phyloP scores from a whole-genome alignment of 2,797 vertebrate species.

The Heterohyrax brucei region DNA sequence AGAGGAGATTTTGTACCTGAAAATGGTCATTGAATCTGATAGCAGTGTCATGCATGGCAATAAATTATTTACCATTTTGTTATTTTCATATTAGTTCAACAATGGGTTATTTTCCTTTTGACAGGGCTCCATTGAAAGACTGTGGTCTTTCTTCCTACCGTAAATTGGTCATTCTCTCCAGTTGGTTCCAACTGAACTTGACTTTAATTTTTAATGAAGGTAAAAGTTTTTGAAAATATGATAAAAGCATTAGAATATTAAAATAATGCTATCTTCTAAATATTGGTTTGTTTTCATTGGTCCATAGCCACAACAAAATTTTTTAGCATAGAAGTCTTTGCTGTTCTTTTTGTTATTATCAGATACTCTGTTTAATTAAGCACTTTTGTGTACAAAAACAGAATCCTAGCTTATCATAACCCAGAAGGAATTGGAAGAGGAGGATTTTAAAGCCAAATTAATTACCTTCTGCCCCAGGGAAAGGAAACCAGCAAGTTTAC shows the following conservation, averaged over 20 bases:
- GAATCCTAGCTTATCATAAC: conserved; percentile 80
- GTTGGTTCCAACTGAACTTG: conserved; percentile 63
- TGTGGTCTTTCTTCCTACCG: conserved; percentile 30
- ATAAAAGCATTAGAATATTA: conserved; percentile 54
- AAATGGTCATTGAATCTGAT: conserved; percentile 56
- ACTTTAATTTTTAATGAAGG: conserved; percentile 63
- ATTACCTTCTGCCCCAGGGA: conserved; percentile 79
- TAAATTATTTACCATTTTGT: conserved; percentile 13
- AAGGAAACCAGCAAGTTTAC: conserved; percentile 70
- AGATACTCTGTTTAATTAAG: conserved; percentile 77
- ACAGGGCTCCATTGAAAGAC: neutral
- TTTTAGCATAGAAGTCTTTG: conserved; percentile 55
- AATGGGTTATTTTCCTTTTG: conserved; percentile 45
- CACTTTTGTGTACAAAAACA: conserved; percentile 85
- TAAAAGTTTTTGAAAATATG: conserved; percentile 50
- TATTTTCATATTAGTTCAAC: conserved; percentile 55
- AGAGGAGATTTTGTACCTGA: conserved; percentile 26
- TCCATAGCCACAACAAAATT: conserved; percentile 34
- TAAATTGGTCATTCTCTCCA: conserved; percentile 66
- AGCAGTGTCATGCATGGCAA: neutral
- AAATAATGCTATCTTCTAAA: conserved; percentile 48
- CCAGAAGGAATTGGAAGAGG: conserved; percentile 81
- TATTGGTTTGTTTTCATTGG: neutral
- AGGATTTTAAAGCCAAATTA: conserved; percentile 83
- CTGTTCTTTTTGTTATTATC: conserved; percentile 66